Evolutionary conservation across 2,113 vertebrate species (phyloP).

Genomic region (Manacus vitellinus): DNA sequence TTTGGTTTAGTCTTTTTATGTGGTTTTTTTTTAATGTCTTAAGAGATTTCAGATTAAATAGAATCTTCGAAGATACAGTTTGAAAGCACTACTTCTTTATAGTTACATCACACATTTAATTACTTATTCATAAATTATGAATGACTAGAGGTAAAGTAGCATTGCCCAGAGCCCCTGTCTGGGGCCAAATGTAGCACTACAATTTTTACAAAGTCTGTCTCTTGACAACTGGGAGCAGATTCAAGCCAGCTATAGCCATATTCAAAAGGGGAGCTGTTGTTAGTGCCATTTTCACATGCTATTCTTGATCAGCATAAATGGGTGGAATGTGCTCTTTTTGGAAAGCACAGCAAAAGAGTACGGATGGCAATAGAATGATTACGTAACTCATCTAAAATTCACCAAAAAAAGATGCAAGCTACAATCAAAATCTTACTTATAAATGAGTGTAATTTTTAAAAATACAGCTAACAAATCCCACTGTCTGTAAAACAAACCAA

Average conservation of each 20-base stretch:
- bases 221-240: slow-evolving; percentile 15
- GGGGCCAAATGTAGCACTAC: not conserved
- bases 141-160: slow-evolving; percentile 1
- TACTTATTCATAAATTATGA: slow-evolving; percentile 20
- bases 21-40: not conserved
- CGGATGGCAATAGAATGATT: not conserved
- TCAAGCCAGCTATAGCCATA: not conserved
- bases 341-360: not conserved
- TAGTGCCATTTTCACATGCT: not conserved
- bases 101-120: not conserved
- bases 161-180: not conserved
- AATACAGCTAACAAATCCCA: not conserved
- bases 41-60: slow-evolving; percentile 19
- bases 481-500: not conserved
- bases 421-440: not conserved
- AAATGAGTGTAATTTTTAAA: not conserved
- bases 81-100: slow-evolving; percentile 11
- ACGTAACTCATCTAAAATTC: not conserved
- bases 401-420: not conserved
- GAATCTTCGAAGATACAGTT: not conserved
- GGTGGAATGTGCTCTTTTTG: not conserved
- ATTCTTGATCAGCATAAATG: slow-evolving; percentile 3
- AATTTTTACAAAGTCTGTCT: not conserved
- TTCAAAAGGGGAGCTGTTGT: slow-evolving; percentile 15
- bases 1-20: not conserved